These are phyloP conservation scores for Varroa destructor DNA, from an alignment of 1,140 invertebrate species.

Conservation along the genomic window DNA sequence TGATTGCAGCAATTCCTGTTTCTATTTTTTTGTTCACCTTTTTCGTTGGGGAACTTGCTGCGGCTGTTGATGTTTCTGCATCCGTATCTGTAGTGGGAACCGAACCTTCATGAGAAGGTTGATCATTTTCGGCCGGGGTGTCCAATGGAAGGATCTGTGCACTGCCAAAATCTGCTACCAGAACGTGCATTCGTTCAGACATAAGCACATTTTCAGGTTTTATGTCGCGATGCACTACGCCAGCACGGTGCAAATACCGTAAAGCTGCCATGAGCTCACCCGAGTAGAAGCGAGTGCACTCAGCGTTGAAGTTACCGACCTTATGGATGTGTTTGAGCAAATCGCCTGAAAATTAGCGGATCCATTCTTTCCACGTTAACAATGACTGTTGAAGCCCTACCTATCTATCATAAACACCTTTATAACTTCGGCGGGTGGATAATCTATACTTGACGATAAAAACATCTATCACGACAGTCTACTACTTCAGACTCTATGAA, in stretches of 20 bases:
- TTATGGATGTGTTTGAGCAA: slow-evolving; percentile 78
- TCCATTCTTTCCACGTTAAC: no score
- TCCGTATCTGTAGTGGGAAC: slow-evolving; percentile 6
- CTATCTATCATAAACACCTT: no score
- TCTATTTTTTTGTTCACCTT: slow-evolving; percentile 28
- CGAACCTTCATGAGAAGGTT: no score
- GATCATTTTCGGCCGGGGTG: no score
- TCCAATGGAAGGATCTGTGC: slow-evolving; percentile 59
- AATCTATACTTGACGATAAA: no score
- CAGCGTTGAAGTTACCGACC: slow-evolving; percentile 72
- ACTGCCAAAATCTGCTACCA: slow-evolving; percentile 94
- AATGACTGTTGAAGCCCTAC: no score
- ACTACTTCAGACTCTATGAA: no score
- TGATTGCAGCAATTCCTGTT: background rate
- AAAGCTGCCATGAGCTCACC: slow-evolving; percentile 81
- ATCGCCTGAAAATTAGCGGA: slow-evolving; percentile 45
- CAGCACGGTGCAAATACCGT: slow-evolving; percentile 75
- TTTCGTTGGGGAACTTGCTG: slow-evolving; percentile 15
- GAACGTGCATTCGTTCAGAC: slow-evolving; percentile 86
- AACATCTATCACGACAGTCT: no score
- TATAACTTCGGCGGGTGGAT: no score
- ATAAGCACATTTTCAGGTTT: slow-evolving; percentile 54
- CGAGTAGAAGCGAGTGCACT: slow-evolving; percentile 79
- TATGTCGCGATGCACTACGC: slow-evolving; percentile 71
- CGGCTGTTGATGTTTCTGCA: background rate